Base-by-base conservation (phyloP, 2,113 vertebrate genomes). In the Tupaia tana region DNA sequence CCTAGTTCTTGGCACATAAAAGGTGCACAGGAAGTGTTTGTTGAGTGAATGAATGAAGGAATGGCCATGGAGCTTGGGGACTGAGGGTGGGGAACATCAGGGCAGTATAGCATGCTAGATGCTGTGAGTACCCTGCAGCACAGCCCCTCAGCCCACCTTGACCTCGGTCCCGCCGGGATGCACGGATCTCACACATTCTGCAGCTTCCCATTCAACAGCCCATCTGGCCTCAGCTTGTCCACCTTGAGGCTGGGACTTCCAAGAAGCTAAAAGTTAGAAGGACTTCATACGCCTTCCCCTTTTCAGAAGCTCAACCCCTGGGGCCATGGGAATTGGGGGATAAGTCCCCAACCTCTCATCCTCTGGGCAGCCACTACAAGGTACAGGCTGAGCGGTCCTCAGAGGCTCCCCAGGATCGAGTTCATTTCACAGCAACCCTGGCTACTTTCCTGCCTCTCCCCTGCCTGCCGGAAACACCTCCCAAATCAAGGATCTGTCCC, bases 141-240 rank as follows among this genome's bases (percentile, higher is more conserved):
- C 6, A 20, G 16, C 24, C 20, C 20, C 29, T 31, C 5, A 0
- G 10, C 29, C 61, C n/a, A 22, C 78, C 18, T n/a, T 29, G 64
- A n/a, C 58, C 56, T 73, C 24, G 56, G 61, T 61, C 4, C 24
- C 52, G 31, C 71, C 5, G 0, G 70, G 34, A n/a, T 11, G 1
- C 63, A 54, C 9, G 12, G 70, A 3, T 9, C 19, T 31, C 59
- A 54, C 0, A 54, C 43, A 4, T 15, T 0, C 71, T 31, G 64
- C 19, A 56, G 19, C 1, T 0, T 59, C 78, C 27, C 24, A 6
- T 24, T 67, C 56, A 25, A 43, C 63, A 25, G 58, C 64, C 22
- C 13, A 16, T 15, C 7, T 10, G 34, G 80, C 52, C 58, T 77
- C 34, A 8, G 63, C 22, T 70, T 74, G 27, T 58, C 73, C 29